Base-by-base conservation (phyloP, 2,797 vertebrate species). In the Propithecus perrieri region DNA sequence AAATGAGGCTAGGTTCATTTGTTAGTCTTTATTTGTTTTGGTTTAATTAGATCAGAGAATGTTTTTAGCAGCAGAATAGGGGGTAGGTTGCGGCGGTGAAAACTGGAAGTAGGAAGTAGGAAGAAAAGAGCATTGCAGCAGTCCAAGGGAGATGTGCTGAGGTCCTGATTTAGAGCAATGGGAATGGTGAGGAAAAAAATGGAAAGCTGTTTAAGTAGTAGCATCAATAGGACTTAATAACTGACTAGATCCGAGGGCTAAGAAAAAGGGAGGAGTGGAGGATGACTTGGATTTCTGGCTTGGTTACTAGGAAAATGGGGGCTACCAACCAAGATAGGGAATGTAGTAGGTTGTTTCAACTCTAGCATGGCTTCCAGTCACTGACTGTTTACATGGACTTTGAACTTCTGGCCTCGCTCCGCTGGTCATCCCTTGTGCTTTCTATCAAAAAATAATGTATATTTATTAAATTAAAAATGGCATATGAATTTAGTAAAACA, bases 391-490 rank as follows among this genome's bases (percentile, higher is more conserved):
- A 63, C 1, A 43, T 67, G 43, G 41, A 79, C 38, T 69, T 96
- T 67, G 59, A 80, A 57, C 14, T 81, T 96, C 59, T 84, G 61
- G 17, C 43, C 53, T 86, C 24, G 50, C 9, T 78, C 28, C 69
- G 7, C 24, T 83, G 11, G 48, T 78, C 30, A 83, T 14, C 33
- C 33, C 53, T 91, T 75, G 53, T 76, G 26, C 11, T 20, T 24
- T 84, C 48, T 90, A 24, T 83, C 5, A 65, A 84, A 93, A 75
- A 83, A 22, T 8, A 91, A n/a, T 67, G 13, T 14, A 46, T 93
- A 71, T 84, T 76, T 83, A 38, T 67, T 61, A 72, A 91, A 89
- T 65, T 61, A 71, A 63, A 97, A 90, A 71, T 81, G 74, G 14
- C 5, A 74, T 24, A 41, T 50, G 55, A 83, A 50, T 65, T 15